Base-by-base conservation (phyloP, 2,113 vertebrate genomes). In the Carassius carassius region DNA sequence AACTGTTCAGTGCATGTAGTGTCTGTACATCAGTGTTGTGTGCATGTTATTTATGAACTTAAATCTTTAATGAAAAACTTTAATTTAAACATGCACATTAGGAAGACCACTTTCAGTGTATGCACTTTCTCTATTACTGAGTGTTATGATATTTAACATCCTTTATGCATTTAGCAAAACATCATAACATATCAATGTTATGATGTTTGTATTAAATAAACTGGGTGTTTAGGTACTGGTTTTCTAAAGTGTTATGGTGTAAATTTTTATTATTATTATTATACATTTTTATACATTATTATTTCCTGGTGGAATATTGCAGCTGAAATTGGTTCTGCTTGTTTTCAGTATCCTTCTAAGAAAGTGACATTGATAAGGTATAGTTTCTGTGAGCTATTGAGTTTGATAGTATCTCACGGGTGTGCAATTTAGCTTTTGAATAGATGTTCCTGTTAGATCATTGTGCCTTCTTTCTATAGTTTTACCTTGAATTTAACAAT, bases 11-110 rank as follows among this genome's bases (percentile, higher is more conserved):
- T 58, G 7, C 56, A 58, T 58, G 56, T n/a, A 60, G 8, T n/a
- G 69, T 72, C 69, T 41, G 35, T 70, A 21, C 63, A 37, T 70
- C 67, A 70, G 67, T 70, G 67, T 70, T 70, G 9, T 37, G 35
- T 44, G 35, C 69, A 72, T 72, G 69, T 72, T 44, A 44, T 44
- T 72, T 37, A 70, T 37, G 35, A n/a, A 12, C 19, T 0, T 41
- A 5, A 70, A 70, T 65, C 25, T 16, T 67, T 67, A 67, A 67
- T 16, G 25, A 32, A 67, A 67, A 67, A 13, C 12, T 35, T 17
- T 17, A 8, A 32, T 67, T 16, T 11, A 70, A 72, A 41, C 17
- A 17, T 72, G 35, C 19, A 72, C 3, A 41, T 41, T 72, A n/a
- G 32, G 32, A 65, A 65, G 63, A 29, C 62, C 12, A 7, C 23